These are phyloP conservation scores for Drosophila sordidapex DNA, from an alignment of 2,888 invertebrate species.

Conservation along the genomic window DNA sequence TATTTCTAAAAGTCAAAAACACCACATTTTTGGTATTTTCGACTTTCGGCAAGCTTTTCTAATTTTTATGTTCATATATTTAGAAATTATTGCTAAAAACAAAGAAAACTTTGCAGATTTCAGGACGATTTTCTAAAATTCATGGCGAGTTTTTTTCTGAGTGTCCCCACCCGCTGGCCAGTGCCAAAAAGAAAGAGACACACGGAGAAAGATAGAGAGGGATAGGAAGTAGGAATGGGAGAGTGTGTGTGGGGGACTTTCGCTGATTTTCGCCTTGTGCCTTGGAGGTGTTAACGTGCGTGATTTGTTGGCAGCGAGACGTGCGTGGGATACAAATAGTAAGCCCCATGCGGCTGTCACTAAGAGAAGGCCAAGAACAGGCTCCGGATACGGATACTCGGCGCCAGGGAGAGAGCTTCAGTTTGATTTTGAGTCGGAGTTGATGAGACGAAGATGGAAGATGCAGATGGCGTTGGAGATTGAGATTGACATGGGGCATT, in stretches of 20 bases:
- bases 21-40: neutral
- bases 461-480: slow-evolving; percentile 29
- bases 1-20: neutral
- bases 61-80: neutral
- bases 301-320: slow-evolving; percentile 61
- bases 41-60: neutral
- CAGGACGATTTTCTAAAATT: neutral
- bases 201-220: neutral
- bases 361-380: slow-evolving; percentile 33
- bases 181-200: slow-evolving; percentile 23
- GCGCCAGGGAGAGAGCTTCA: slow-evolving; percentile 1
- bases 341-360: slow-evolving; percentile 54
- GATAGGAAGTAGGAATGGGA: neutral
- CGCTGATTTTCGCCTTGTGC: slow-evolving; percentile 59
- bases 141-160: neutral
- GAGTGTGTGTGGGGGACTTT: slow-evolving; percentile 2
- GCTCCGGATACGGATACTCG: slow-evolving; percentile 32
- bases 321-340: slow-evolving; percentile 56
- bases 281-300: slow-evolving; percentile 69
- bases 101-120: neutral
- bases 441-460: slow-evolving; percentile 28
- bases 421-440: slow-evolving; percentile 5
- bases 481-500: slow-evolving; percentile 55
- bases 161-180: slow-evolving; percentile 28
- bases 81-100: neutral